phyloP scores from a whole-genome alignment of 2,797 vertebrate species.

The Margarornis squamiger region DNA sequence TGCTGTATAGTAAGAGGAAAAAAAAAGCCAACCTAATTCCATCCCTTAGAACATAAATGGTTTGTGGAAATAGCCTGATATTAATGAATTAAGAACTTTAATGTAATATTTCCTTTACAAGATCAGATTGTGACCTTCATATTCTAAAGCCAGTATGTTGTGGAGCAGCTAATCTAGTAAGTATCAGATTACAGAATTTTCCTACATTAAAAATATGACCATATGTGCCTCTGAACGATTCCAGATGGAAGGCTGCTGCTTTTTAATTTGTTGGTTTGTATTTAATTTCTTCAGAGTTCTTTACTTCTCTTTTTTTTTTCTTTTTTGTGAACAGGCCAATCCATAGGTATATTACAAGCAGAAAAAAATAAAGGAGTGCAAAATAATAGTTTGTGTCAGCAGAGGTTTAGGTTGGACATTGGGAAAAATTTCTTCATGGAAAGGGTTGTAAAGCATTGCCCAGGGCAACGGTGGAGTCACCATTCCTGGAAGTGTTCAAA shows the following conservation, averaged over 20 bases:
- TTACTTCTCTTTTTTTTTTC: neutral
- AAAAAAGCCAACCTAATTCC: neutral
- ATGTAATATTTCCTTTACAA: neutral
- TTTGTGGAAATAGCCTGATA: neutral
- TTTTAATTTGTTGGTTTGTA: constrained; percentile 53
- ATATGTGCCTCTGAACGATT: constrained; percentile 72
- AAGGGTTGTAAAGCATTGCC: neutral
- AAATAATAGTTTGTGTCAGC: neutral
- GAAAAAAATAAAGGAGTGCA: neutral
- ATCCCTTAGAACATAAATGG: neutral
- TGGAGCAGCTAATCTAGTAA: constrained; percentile 14
- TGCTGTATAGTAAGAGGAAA: neutral
- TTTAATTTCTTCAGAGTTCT: constrained; percentile 57
- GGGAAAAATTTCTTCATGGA: neutral
- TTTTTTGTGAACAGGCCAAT: neutral
- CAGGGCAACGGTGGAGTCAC: neutral
- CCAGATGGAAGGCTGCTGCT: constrained; percentile 76
- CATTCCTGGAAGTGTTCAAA: neutral
- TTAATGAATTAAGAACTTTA: neutral
- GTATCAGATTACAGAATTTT: constrained; percentile 67
- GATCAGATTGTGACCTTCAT: neutral
- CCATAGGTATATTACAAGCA: neutral
- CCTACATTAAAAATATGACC: constrained; percentile 42
- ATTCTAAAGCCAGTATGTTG: neutral
- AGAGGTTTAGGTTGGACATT: neutral